Conservation (phyloP, 2,888 invertebrate species). For the Piscicola geometra region DNA sequence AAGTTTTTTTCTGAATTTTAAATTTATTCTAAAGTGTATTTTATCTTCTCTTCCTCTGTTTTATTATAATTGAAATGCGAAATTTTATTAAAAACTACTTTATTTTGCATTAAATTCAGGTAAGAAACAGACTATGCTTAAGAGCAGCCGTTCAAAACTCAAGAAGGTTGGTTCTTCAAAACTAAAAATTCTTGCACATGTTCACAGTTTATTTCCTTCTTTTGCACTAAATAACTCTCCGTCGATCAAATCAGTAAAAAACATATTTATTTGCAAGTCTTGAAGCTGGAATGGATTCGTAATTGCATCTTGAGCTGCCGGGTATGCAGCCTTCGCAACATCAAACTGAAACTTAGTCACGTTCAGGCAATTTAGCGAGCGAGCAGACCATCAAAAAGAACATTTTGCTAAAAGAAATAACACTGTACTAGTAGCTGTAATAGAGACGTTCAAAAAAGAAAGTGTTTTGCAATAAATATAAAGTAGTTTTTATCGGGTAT, state of each 20-base stretch:
- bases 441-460: too few relatives aligned
- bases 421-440: too few relatives aligned
- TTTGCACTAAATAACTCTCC: background rate
- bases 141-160: constrained; percentile 27
- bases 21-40: too few relatives aligned
- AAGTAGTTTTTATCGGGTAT: too few relatives aligned
- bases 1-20: background rate
- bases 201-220: background rate
- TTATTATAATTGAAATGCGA: too few relatives aligned
- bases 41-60: too few relatives aligned
- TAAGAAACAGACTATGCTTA: background rate
- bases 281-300: too few relatives aligned
- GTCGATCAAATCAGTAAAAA: background rate
- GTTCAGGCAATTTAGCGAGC: constrained; percentile 12
- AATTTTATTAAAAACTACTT: too few relatives aligned
- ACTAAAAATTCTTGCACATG: background rate
- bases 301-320: too few relatives aligned
- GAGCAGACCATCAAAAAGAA: background rate
- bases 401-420: background rate
- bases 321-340: background rate
- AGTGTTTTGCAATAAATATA: too few relatives aligned
- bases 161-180: constrained; percentile 20
- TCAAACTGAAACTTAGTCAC: background rate
- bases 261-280: too few relatives aligned
- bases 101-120: too few relatives aligned